Conservation (phyloP, 2,113 vertebrate species). For the Pollimyrus isidori region DNA sequence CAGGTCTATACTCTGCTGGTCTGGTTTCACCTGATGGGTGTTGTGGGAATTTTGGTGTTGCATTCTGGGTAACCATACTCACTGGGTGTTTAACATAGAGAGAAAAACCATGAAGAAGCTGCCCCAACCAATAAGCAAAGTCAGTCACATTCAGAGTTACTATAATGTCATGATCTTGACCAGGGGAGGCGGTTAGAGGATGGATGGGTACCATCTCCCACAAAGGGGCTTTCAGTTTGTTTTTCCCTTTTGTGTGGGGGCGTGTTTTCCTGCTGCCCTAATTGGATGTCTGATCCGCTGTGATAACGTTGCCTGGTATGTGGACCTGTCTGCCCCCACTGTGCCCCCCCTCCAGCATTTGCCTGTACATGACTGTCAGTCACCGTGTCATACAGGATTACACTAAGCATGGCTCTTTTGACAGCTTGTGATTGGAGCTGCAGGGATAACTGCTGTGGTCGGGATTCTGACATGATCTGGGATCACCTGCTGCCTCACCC, state of each 20-base stretch:
- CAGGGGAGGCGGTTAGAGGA: not conserved
- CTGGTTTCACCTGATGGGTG: not conserved
- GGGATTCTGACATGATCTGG: slow-evolving; percentile 39
- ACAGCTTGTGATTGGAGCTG: slow-evolving; percentile 59
- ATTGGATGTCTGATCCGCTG: not conserved
- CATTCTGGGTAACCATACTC: not conserved
- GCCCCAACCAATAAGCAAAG: not conserved
- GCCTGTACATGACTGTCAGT: slow-evolving; percentile 52
- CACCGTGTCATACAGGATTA: slow-evolving; percentile 53
- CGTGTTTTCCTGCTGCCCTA: not conserved
- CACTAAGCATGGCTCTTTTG: slow-evolving; percentile 56
- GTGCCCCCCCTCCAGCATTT: not conserved
- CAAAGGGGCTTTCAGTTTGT: not conserved
- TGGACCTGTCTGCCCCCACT: slow-evolving; percentile 12
- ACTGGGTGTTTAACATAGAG: not conserved
- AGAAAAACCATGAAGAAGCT: not conserved
- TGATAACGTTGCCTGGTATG: not conserved
- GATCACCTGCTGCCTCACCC: slow-evolving; percentile 39
- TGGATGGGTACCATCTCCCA: not conserved
- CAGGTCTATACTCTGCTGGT: not conserved
- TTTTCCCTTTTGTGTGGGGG: not conserved
- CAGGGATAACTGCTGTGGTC: slow-evolving; percentile 49
- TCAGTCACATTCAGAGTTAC: not conserved
- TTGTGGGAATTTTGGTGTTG: not conserved
- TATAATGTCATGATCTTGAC: not conserved